phyloP scores from a whole-genome alignment of 2,888 invertebrate genomes.

The Parnassius mnemosyne region DNA sequence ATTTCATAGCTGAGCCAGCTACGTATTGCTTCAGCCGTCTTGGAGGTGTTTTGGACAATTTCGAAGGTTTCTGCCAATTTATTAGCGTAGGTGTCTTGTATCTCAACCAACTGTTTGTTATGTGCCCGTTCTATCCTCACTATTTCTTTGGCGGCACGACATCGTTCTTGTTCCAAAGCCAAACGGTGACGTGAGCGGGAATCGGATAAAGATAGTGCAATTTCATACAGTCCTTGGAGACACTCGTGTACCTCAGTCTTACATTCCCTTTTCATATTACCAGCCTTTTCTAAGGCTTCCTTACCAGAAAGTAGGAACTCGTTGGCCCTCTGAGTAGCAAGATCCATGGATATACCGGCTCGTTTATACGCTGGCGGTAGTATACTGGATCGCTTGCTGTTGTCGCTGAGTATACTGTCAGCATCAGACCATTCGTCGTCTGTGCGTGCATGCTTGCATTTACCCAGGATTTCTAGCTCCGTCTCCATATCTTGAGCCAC shows the following conservation, averaged over 20 bases:
- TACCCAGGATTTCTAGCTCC: too few relatives aligned
- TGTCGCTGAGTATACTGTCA: too few relatives aligned
- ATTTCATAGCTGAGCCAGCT: constrained; percentile 1
- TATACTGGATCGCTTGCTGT: too few relatives aligned
- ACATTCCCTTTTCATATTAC: too few relatives aligned
- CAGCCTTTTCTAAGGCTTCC: too few relatives aligned
- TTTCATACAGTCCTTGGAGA: not conserved
- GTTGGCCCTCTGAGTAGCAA: too few relatives aligned
- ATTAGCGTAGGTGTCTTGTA: not conserved
- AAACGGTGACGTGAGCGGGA: not conserved
- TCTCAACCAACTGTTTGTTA: not conserved
- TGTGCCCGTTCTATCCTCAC: not conserved
- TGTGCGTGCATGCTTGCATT: too few relatives aligned
- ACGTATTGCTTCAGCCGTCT: not conserved
- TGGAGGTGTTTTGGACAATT: not conserved
- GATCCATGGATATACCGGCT: too few relatives aligned
- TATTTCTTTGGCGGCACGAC: not conserved
- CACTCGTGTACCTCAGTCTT: not conserved
- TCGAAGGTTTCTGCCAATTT: not conserved
- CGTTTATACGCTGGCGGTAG: too few relatives aligned
- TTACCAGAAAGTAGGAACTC: too few relatives aligned
- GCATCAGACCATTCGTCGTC: too few relatives aligned
- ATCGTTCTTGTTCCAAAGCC: not conserved
- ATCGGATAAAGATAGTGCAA: not conserved
- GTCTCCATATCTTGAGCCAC: too few relatives aligned